phyloP scores from a whole-genome alignment of 2,888 invertebrate species.

The Encarsia formosa region DNA sequence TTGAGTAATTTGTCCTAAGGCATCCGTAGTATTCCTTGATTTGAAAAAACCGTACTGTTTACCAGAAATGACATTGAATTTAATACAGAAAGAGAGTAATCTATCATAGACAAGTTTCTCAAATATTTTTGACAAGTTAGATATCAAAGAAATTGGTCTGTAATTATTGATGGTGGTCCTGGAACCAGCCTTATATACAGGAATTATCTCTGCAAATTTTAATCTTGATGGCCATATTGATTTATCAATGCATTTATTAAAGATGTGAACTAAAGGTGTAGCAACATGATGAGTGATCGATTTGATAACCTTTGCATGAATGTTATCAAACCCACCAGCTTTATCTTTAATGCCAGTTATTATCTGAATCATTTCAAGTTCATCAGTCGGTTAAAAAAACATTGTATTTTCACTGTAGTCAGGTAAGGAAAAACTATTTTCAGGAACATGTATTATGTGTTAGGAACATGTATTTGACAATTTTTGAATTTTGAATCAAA shows the following conservation, averaged over 20 bases:
- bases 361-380: background rate
- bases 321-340: conserved; percentile 5
- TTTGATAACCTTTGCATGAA: conserved; percentile 1
- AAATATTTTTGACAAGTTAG: conserved; percentile 26
- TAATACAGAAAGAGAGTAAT: conserved; percentile 8
- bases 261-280: background rate
- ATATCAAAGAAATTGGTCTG: conserved; percentile 26
- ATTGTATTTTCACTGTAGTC: no score
- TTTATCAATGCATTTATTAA: conserved; percentile 3
- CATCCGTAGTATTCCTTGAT: conserved; percentile 21
- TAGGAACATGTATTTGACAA: no score
- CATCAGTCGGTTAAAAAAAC: no score
- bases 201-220: conserved; percentile 10
- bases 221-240: background rate
- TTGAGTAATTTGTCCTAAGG: conserved; percentile 18
- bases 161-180: conserved; percentile 15
- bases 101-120: conserved; percentile 26
- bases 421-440: no score
- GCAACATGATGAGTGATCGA: background rate
- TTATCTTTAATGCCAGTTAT: conserved; percentile 2
- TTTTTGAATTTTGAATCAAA: no score
- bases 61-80: conserved; percentile 2
- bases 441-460: no score
- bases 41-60: conserved; percentile 25
- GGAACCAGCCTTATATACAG: conserved; percentile 24